Evolutionary conservation across 2,113 vertebrate species (phyloP).

Genomic region (Athene cunicularia): DNA sequence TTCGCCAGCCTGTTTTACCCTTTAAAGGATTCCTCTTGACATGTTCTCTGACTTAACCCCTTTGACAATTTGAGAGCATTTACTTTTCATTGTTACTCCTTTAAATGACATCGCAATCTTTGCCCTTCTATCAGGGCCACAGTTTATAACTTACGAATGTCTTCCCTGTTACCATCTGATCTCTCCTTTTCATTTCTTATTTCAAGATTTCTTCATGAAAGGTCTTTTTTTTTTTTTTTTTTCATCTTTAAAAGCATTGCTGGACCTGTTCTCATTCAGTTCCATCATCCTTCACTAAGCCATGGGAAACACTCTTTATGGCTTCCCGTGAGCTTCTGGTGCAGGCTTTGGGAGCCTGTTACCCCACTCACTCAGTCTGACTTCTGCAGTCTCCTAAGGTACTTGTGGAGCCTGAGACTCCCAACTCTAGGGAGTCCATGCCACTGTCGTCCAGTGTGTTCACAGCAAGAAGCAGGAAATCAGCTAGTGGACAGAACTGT

Average conservation of each 20-base stretch:
- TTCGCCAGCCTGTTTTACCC: not conserved
- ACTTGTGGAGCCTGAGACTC: not conserved
- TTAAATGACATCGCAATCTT: not conserved
- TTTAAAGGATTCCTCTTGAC: not conserved
- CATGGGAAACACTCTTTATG: not conserved
- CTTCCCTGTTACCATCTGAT: not conserved
- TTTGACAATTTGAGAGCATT: not conserved
- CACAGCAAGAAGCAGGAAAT: not conserved
- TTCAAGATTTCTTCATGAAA: not conserved
- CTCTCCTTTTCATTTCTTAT: not conserved
- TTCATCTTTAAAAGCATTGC: not conserved
- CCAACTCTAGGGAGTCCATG: too few species aligned
- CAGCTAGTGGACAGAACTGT: not conserved
- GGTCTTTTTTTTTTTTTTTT: not conserved
- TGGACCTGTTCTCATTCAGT: not conserved
- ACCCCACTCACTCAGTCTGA: not conserved
- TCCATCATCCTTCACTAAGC: not conserved
- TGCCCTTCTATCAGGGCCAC: not conserved
- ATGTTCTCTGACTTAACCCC: not conserved
- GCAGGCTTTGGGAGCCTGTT: not conserved
- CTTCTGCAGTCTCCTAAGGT: not conserved
- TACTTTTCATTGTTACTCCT: not conserved
- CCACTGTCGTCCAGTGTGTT: not conserved
- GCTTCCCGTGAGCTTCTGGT: not conserved
- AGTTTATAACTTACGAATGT: constrained; percentile 3